Evolutionary conservation across 1,140 invertebrate genomes (phyloP).

Genomic region (Drosophila chauvacae): DNA sequence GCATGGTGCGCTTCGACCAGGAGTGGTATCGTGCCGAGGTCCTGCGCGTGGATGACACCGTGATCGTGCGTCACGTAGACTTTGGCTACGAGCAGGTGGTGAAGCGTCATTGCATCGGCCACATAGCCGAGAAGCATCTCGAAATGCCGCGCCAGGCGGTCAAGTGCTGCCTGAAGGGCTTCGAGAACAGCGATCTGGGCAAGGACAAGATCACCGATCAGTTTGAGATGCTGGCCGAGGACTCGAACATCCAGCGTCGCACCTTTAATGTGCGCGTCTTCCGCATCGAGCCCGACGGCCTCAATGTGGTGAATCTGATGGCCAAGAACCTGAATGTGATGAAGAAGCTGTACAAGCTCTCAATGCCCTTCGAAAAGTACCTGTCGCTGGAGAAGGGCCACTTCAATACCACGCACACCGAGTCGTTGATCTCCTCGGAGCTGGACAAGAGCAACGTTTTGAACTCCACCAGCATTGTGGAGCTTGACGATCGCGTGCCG

Average conservation of each 20-base stretch:
- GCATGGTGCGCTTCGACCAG: constrained; percentile 89
- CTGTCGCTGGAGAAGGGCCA: constrained; percentile 78
- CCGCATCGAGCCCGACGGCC: constrained; percentile 85
- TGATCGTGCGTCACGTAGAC: constrained; percentile 87
- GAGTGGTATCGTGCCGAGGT: constrained; percentile 92
- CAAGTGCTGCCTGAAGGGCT: constrained; percentile 86
- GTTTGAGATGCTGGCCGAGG: constrained; percentile 84
- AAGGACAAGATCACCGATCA: constrained; percentile 77
- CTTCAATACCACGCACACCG: constrained; percentile 65
- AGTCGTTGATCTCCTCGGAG: constrained; percentile 48
- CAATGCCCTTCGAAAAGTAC: constrained; percentile 82
- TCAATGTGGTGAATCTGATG: constrained; percentile 83
- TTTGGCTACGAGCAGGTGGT: constrained; percentile 92
- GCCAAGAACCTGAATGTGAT: constrained; percentile 80
- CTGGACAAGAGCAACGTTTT: constrained; percentile 59
- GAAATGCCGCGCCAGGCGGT: constrained; percentile 90
- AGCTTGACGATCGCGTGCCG: constrained; percentile 65
- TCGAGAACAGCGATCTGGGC: constrained; percentile 80
- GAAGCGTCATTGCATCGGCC: constrained; percentile 86
- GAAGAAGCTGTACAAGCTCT: constrained; percentile 79
- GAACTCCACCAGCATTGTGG: constrained; percentile 70
- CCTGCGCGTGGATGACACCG: constrained; percentile 72
- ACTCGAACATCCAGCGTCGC: constrained; percentile 69
- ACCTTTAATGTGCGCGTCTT: constrained; percentile 86
- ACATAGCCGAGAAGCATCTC: constrained; percentile 88